Evolutionary conservation across 2,113 vertebrate genomes (phyloP).

Genomic region (Dinomys branickii): DNA sequence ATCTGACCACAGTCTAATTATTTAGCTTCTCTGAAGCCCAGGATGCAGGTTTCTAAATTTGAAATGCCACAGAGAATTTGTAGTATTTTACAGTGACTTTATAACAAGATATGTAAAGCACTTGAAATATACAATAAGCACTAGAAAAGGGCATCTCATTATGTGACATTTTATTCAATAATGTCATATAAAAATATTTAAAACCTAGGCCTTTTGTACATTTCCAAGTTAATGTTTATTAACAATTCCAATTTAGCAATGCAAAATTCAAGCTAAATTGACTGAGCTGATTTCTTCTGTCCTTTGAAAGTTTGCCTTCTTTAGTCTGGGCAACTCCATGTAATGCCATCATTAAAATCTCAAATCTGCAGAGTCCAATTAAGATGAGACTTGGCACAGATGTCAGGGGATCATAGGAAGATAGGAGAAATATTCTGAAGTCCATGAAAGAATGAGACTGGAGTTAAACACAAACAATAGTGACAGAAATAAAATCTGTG

Average conservation of each 20-base stretch:
- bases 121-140: background rate
- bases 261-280: background rate
- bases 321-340: background rate
- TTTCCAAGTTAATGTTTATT: background rate
- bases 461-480: background rate
- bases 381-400: background rate
- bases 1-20: background rate
- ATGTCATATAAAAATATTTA: background rate
- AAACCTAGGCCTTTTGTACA: background rate
- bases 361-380: slow-evolving; percentile 11
- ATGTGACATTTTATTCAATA: background rate
- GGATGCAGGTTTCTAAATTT: background rate
- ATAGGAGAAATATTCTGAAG: background rate
- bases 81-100: background rate
- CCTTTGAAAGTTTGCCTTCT: background rate
- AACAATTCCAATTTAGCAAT: background rate
- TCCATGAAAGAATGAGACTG: background rate
- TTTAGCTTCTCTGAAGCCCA: background rate
- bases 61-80: background rate
- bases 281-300: background rate
- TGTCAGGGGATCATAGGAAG: background rate
- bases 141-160: background rate
- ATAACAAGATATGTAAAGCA: background rate
- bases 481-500: background rate
- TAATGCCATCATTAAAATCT: background rate